A percentile compares a stretch with the other conserved stretches of the same genome.
These are phyloP conservation scores for Cylindroiulus punctatus DNA, from an alignment of 2,888 invertebrate species.

Conservation along the genomic window DNA sequence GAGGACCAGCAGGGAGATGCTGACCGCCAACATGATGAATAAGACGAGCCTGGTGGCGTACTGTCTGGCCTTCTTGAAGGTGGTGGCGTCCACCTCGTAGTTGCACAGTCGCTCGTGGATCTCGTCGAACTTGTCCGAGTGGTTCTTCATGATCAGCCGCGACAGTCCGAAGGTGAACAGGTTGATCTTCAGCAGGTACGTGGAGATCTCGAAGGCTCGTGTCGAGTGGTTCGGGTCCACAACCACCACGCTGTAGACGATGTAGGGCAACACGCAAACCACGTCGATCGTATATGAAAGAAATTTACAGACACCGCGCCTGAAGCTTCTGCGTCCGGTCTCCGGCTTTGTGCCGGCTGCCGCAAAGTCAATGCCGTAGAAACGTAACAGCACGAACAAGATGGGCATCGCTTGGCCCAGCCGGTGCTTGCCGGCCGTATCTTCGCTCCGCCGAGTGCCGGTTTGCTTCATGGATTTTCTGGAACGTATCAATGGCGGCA, in stretches of 20 bases:
- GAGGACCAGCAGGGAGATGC: constrained; percentile 24
- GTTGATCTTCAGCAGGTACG: constrained; percentile 39
- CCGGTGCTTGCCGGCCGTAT: not conserved
- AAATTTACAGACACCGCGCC: not conserved
- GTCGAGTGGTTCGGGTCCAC: constrained; percentile 15
- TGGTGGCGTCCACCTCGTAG: not conserved
- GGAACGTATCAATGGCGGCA: not conserved
- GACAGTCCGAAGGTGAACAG: constrained; percentile 50
- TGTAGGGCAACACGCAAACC: constrained; percentile 47
- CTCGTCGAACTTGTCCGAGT: constrained; percentile 46
- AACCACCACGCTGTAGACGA: constrained; percentile 25
- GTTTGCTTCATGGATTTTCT: not conserved
- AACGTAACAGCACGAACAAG: not conserved
- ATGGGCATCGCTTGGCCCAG: constrained; percentile 2
- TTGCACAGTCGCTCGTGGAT: constrained; percentile 12
- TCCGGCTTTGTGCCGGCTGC: not conserved
- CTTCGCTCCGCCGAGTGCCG: not conserved
- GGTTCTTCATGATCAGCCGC: constrained; percentile 45
- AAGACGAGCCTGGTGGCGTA: not conserved
- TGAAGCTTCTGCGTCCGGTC: constrained; percentile 13
- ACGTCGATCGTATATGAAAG: constrained; percentile 20
- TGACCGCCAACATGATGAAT: not conserved
- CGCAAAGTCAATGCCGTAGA: constrained; percentile 25
- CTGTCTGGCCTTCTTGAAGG: not conserved
- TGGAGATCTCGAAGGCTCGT: constrained; percentile 21